Evolutionary conservation across 2,888 invertebrate genomes (phyloP), one percentile per base, ranked within the genome.

Genomic region (Dromius quadrimaculatus): DNA sequence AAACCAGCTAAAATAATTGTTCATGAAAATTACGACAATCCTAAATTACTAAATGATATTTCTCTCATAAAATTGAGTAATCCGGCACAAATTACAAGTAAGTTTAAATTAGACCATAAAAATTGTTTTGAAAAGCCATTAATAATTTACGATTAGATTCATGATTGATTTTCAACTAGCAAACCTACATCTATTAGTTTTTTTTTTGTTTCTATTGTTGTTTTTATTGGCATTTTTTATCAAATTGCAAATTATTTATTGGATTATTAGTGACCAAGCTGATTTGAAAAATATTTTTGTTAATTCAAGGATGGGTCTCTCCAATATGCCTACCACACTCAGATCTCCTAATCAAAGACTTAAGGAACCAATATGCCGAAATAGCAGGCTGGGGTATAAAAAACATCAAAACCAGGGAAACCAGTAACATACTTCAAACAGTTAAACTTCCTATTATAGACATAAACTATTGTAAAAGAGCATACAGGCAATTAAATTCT

Each of bases 301-400:
- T n/a, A n/a, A n/a, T n/a, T 28, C 9, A 9, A 87, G 87, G 83
- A 71, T 88, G 85, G 78, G 87, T 89, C 1, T 76, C 78, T 17
- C 87, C 89, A 6, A 85, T 90, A 68, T 90, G 90, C 74, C 77
- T 89, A 59, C 85, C 87, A 6, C 81, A 79, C 6, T 81, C 79
- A 0, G 78, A 82, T 6, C 79, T 85, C 28, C 72, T 84, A 38
- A 73, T 54, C 0, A 78, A 80, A 36, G 73, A 83, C 32, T 78
- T 77, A 5, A 19, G 83, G 0, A 85, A 84, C 0, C 82, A 85
- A 32, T 74, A 74, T 2, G 83, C 85, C 13, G 85, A 83, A 38
- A 87, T 88, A 0, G 88, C 89, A 1, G 85, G 85, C 9, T 85
- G 84, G 85, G 85, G 85, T 2, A 62, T 76, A 4, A 73, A 66